A percentile compares a stretch with the other conserved stretches of the same genome.
Evolutionary conservation across 2,797 vertebrate genomes (phyloP).

Genomic region (Anniella stebbinsi): DNA sequence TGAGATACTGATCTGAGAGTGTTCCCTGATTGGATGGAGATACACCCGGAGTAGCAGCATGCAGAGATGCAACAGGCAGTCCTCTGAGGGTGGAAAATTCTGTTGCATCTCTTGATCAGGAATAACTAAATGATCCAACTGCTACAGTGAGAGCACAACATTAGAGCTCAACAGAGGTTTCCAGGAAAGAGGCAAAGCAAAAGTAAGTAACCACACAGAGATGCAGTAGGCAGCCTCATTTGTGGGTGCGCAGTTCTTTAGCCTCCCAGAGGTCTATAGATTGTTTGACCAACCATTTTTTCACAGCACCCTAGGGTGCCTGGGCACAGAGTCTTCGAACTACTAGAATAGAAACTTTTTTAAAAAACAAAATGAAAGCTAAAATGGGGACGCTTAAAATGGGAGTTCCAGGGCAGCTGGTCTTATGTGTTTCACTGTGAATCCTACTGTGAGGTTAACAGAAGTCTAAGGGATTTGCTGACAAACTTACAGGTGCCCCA

Average conservation of each 20-base stretch:
- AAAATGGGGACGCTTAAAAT: not conserved
- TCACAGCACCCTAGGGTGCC: not conserved
- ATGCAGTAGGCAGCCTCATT: not conserved
- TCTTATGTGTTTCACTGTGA: not conserved
- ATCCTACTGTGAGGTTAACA: not conserved
- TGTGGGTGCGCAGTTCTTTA: not conserved
- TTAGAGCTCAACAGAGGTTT: not conserved
- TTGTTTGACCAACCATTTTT: not conserved
- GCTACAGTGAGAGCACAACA: not conserved
- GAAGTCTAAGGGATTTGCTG: not conserved
- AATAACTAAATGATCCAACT: not conserved
- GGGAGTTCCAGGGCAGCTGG: not conserved
- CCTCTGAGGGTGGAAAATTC: not conserved
- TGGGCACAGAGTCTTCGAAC: not conserved
- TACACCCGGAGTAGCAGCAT: not conserved
- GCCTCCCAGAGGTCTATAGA: not conserved
- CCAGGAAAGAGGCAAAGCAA: not conserved
- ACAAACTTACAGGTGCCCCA: constrained; percentile 88
- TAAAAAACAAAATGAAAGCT: not conserved
- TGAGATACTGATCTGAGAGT: not conserved
- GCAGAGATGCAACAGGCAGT: not conserved
- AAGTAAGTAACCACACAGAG: not conserved
- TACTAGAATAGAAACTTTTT: not conserved
- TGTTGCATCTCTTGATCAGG: not conserved
- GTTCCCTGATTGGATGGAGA: not conserved